Percentiles rank a stretch among this genome's conserved stretches.
Conservation (phyloP, 1,140 invertebrate species). For the Gryon sp. region DNA sequence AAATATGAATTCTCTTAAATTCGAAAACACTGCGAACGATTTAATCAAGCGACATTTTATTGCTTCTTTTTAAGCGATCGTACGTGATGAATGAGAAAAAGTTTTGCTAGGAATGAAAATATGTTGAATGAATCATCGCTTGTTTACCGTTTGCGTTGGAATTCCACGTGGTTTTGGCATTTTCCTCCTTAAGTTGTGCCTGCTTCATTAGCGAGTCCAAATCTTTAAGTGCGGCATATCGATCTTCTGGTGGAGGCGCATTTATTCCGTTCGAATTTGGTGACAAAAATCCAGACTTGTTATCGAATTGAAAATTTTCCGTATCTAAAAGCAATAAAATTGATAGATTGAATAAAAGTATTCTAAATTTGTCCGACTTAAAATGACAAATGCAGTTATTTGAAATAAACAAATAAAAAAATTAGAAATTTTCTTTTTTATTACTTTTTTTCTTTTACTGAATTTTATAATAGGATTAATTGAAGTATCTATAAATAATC, state of each 20-base stretch:
- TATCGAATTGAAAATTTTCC: conserved; percentile 72
- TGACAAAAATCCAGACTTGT: conserved; percentile 62
- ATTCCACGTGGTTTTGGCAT: conserved; percentile 72
- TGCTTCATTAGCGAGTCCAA: conserved; percentile 85
- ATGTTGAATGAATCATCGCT: conserved; percentile 30
- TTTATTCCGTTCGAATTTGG: conserved; percentile 71
- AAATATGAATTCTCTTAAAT: too few relatives aligned
- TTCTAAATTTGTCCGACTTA: background rate
- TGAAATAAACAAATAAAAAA: too few relatives aligned
- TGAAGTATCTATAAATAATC: too few relatives aligned
- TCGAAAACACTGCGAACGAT: background rate
- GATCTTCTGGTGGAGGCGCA: conserved; percentile 84
- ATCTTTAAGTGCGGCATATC: conserved; percentile 91
- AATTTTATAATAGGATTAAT: background rate
- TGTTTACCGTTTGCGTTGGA: conserved; percentile 72
- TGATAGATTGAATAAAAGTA: background rate
- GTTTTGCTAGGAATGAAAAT: conserved; percentile 17
- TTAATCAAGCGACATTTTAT: background rate
- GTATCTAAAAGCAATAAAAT: conserved; percentile 64
- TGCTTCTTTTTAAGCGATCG: background rate
- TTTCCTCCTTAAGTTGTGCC: conserved; percentile 75
- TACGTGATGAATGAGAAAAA: conserved; percentile 15
- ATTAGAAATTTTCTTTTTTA: conserved; percentile 7
- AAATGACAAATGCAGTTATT: background rate
- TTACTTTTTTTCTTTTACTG: background rate